Evolutionary conservation across 2,113 vertebrate genomes (phyloP).

Genomic region (Syngnathus floridae): DNA sequence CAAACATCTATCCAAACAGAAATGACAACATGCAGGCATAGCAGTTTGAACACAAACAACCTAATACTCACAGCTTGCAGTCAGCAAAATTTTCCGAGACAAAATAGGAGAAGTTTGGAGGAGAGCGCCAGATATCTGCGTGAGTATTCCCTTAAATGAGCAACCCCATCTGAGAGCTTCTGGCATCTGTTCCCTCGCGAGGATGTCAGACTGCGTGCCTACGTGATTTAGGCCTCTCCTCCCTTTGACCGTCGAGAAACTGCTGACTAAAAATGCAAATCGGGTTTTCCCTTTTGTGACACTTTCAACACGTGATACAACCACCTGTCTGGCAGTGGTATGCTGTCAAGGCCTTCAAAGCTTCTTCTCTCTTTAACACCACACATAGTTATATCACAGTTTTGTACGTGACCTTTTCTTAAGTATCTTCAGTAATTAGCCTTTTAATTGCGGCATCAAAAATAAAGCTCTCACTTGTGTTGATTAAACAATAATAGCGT

Average conservation of each 20-base stretch:
- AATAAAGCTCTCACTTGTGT: constrained; percentile 31
- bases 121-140: constrained; percentile 15
- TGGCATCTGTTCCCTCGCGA: constrained; percentile 34
- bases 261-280: constrained; percentile 56
- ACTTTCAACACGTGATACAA: constrained; percentile 36
- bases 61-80: constrained; percentile 14
- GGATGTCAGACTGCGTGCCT: constrained; percentile 31
- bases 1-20: not conserved
- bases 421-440: not conserved
- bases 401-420: not conserved
- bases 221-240: constrained; percentile 33
- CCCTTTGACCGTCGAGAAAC: constrained; percentile 37
- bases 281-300: constrained; percentile 40
- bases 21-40: not conserved
- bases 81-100: constrained; percentile 18
- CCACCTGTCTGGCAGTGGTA: constrained; percentile 36
- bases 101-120: constrained; percentile 25
- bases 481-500: constrained; percentile 42
- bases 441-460: constrained; percentile 17
- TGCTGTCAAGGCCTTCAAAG: no score
- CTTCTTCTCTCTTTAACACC: no score
- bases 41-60: not conserved
- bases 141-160: constrained; percentile 30
- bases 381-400: no score
- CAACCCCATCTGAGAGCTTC: constrained; percentile 10